phyloP scores from a whole-genome alignment of 2,113 vertebrate genomes.

The Clarias batrachus region DNA sequence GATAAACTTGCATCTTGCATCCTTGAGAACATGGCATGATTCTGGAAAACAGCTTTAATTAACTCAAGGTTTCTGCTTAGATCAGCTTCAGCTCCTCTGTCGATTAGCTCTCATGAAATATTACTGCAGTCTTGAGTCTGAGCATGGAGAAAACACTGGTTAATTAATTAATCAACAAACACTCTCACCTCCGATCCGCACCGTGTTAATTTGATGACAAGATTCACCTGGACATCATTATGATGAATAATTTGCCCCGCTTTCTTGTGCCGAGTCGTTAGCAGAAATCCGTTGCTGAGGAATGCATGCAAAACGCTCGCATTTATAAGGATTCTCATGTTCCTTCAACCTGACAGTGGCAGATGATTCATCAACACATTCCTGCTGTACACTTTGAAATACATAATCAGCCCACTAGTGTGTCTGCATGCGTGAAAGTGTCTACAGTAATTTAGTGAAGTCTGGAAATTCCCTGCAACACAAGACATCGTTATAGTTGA shows the following conservation, averaged over 20 bases:
- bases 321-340: constrained; percentile 33
- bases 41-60: constrained; percentile 69
- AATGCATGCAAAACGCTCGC: constrained; percentile 38
- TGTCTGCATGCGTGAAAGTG: constrained; percentile 14
- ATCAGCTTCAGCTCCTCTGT: constrained; percentile 63
- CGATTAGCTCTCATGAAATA: constrained; percentile 73
- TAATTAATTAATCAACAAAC: constrained; percentile 72
- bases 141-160: constrained; percentile 68
- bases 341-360: constrained; percentile 37
- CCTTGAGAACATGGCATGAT: constrained; percentile 59
- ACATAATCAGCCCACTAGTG: constrained; percentile 22
- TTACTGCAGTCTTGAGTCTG: constrained; percentile 70
- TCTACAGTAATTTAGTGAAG: constrained; percentile 24
- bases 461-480: constrained; percentile 48
- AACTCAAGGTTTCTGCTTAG: constrained; percentile 70
- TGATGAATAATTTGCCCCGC: constrained; percentile 60
- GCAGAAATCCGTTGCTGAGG: constrained; percentile 35
- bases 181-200: constrained; percentile 63
- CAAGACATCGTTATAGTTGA: constrained; percentile 37
- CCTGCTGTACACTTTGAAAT: constrained; percentile 40
- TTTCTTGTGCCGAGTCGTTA: constrained; percentile 21
- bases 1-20: constrained; percentile 53
- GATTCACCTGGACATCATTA: constrained; percentile 66
- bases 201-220: constrained; percentile 70
- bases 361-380: constrained; percentile 48